Base-by-base conservation (phyloP, 2,113 vertebrate genomes). In the Chroicocephalus ridibundus region DNA sequence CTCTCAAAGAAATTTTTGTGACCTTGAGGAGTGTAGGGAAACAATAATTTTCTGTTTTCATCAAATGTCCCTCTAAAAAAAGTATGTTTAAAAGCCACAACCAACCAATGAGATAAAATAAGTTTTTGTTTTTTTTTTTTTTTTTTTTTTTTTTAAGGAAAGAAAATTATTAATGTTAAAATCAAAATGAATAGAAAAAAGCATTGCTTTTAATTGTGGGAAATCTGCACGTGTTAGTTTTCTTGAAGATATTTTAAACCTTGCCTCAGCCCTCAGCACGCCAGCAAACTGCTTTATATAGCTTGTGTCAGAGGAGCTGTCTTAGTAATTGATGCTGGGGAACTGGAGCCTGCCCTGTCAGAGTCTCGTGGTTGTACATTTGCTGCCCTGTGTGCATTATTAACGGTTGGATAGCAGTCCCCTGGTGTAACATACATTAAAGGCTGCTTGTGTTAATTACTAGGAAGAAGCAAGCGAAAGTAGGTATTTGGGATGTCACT, bases 201-300 rank as follows among this genome's bases (percentile, higher is more conserved):
- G 0, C 6, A 27, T 44, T 31, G 16, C 40, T 75, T 82, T 86
- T 78, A 38, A 61, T 77, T 70, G 40, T 54, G 26, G 21, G 34
- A 52, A 72, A 77, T 65, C 49, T 55, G 71, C 40, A 72, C 13
- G 26, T 1, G 1, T 76, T 74, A 13, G 8, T 68, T 74, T 77
- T 65, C 52, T 79, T 79, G 80, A 44, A 34, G 77, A 51, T 91
- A 60, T 91, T 95, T 96, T 88, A 70, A 92, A 83, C 58, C 52
- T 86, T 38, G 44, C 76, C 47, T 77, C 65, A 72, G 58, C 58
- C n/a, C 64, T 86, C 77, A 46, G 49, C 34, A 27, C 54, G 58
- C 68, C 69, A 83, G 38, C 55, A 81, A 91, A 55, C 40, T 44
- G 29, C 88, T 92, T 83, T 82, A 77, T 76, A 86, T 65, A 92